Evolutionary conservation across 2,888 invertebrate species (phyloP).

Genomic region (Stomorhina lunata): DNA sequence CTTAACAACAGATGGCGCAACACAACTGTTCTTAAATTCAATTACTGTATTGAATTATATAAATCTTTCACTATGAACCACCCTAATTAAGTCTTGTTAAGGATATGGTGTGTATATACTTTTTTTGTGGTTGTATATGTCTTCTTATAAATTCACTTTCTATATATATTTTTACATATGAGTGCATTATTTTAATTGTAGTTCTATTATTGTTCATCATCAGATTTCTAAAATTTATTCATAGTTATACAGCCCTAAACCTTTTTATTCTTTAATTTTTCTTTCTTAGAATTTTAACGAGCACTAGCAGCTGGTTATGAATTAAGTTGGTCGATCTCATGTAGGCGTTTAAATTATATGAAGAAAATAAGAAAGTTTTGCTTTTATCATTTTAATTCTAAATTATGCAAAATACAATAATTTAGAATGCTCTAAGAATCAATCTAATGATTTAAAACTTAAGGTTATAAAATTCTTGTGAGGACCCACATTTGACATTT

Average conservation of each 20-base stretch:
- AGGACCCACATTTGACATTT: too few relatives aligned
- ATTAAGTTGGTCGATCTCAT: background rate
- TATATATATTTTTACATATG: constrained; percentile 26
- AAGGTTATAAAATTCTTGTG: too few relatives aligned
- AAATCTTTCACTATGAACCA: too few relatives aligned
- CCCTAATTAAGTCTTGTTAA: too few relatives aligned
- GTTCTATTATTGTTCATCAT: constrained; percentile 11
- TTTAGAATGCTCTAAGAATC: too few relatives aligned
- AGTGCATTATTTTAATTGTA: constrained; percentile 42
- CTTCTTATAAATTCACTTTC: background rate
- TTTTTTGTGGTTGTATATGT: background rate
- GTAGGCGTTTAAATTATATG: background rate
- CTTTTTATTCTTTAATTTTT: background rate
- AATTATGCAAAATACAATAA: constrained; percentile 38
- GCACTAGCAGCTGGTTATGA: background rate
- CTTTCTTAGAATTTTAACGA: background rate
- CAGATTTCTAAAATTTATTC: constrained; percentile 2
- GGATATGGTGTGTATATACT: background rate
- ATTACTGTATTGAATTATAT: too few relatives aligned
- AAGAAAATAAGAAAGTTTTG: background rate
- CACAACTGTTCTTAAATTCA: too few relatives aligned
- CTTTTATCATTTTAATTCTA: background rate
- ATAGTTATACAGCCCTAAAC: background rate
- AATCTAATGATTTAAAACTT: too few relatives aligned
- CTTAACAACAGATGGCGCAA: too few relatives aligned